phyloP scores from a whole-genome alignment of 1,140 invertebrate genomes.

The Lepidurus apus region DNA sequence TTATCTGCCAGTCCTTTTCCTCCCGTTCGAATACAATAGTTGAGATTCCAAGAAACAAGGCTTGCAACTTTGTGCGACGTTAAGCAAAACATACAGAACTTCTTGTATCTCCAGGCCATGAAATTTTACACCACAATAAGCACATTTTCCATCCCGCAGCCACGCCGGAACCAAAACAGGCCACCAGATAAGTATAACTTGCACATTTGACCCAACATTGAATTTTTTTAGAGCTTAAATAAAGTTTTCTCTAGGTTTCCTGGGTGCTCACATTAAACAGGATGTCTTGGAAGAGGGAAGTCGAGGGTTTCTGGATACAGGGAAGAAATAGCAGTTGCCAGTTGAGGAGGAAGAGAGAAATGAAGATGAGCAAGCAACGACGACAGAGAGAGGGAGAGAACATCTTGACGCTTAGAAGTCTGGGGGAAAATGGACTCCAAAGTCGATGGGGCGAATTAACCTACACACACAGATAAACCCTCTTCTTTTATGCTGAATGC shows the following conservation, averaged over 20 bases:
- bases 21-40: conserved; percentile 12
- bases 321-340: neutral
- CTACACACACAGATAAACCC: no score
- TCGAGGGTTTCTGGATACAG: no score
- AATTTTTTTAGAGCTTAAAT: neutral
- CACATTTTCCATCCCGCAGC: neutral
- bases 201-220: neutral
- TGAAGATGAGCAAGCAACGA: neutral
- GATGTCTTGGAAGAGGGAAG: neutral
- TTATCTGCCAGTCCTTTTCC: conserved; percentile 21
- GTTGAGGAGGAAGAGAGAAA: neutral
- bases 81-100: conserved; percentile 9
- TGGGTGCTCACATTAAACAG: neutral
- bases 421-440: neutral
- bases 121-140: conserved; percentile 20
- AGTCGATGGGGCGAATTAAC: neutral
- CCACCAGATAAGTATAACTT: neutral
- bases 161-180: neutral
- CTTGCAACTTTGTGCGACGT: neutral
- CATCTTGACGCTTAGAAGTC: neutral
- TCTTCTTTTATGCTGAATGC: no score
- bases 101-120: neutral
- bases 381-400: neutral
- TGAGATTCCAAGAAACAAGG: neutral
- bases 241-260: neutral